Percentiles rank a stretch among this genome's conserved stretches.
Conservation (phyloP, 2,113 vertebrate species). For the Periophthalmodon schlosseri region DNA sequence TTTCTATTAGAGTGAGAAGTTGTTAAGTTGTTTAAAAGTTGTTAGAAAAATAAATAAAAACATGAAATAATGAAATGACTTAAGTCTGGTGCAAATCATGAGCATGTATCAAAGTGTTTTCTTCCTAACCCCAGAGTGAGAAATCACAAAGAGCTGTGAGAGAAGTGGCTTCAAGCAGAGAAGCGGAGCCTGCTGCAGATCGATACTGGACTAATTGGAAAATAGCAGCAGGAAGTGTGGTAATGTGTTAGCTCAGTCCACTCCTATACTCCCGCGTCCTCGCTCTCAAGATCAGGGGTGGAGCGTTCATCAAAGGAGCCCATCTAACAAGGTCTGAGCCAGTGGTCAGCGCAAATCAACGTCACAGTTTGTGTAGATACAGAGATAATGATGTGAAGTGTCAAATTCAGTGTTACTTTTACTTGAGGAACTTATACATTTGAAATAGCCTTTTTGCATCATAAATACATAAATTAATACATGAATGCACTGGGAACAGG, state of each 20-base stretch:
- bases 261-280: slow-evolving; percentile 6
- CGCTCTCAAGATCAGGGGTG: not conserved
- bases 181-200: slow-evolving; percentile 50
- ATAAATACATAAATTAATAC: too few species aligned
- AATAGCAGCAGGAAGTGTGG: slow-evolving; percentile 68
- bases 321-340: slow-evolving; percentile 50
- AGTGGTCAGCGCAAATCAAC: slow-evolving; percentile 43
- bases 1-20: too few species aligned
- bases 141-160: slow-evolving; percentile 37
- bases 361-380: slow-evolving; percentile 2
- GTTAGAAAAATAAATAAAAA: not conserved
- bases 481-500: too few species aligned
- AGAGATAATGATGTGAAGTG: not conserved
- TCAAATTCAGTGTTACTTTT: not conserved
- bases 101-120: slow-evolving; percentile 18
- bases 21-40: too few species aligned
- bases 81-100: not conserved
- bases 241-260: slow-evolving; percentile 60
- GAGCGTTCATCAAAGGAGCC: slow-evolving; percentile 38
- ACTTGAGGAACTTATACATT: not conserved
- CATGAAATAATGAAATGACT: not conserved
- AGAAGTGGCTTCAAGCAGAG: slow-evolving; percentile 58
- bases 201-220: slow-evolving; percentile 69
- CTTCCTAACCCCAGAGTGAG: slow-evolving; percentile 28
- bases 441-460: too few species aligned